Evolutionary conservation across 2,113 vertebrate genomes (phyloP).

Genomic region (Pelecanus crispus): DNA sequence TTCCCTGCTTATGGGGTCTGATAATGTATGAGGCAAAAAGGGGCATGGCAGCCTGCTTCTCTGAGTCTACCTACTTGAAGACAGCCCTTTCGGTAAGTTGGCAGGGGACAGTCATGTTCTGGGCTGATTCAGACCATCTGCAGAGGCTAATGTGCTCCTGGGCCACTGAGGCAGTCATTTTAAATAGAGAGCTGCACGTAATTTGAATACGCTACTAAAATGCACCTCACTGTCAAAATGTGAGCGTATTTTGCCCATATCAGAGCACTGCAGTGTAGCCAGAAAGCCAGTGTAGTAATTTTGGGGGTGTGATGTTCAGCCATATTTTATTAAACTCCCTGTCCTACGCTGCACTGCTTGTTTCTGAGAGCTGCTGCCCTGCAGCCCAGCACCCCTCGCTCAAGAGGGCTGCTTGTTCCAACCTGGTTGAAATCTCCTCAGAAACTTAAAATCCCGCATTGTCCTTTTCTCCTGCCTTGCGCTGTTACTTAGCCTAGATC

Average conservation of each 20-base stretch:
- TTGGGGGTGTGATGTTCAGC: background rate
- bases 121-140: background rate
- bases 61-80: background rate
- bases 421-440: background rate
- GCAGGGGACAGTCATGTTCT: background rate
- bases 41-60: background rate
- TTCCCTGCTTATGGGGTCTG: background rate
- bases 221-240: background rate
- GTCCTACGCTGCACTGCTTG: background rate
- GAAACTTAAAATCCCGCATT: background rate
- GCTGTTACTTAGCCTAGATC: background rate
- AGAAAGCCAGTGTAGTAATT: background rate
- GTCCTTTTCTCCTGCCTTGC: background rate
- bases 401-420: background rate
- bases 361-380: background rate
- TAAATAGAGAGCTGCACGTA: background rate
- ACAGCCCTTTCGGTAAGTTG: background rate
- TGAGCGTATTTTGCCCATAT: background rate
- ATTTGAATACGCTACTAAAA: background rate
- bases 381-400: background rate
- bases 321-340: conserved; percentile 4
- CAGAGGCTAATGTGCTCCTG: background rate
- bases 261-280: background rate
- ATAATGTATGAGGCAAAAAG: background rate
- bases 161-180: background rate